Evolutionary conservation across 2,797 vertebrate species (phyloP).

Genomic region (Antrozous pallidus): DNA sequence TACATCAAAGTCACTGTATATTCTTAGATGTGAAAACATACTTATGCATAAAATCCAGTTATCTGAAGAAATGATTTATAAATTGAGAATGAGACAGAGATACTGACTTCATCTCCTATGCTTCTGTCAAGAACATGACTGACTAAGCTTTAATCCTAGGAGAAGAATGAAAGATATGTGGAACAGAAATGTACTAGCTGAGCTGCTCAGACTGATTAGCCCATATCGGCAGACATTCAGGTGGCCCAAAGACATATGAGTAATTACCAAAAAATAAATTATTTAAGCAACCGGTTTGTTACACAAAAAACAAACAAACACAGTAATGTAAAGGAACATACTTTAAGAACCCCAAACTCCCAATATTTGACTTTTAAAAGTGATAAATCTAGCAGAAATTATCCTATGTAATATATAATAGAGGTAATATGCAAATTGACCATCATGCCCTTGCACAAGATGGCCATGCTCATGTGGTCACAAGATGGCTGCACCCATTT

Average conservation of each 20-base stretch:
- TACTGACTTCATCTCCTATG: background rate
- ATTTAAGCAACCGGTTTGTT: background rate
- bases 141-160: background rate
- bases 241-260: background rate
- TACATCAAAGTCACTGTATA: background rate
- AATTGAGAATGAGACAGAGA: background rate
- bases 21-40: background rate
- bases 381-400: background rate
- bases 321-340: background rate
- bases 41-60: background rate
- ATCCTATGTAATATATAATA: background rate
- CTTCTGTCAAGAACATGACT: background rate
- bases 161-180: background rate
- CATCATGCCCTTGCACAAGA: too few relatives aligned
- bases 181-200: background rate
- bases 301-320: background rate
- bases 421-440: too few relatives aligned
- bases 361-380: background rate
- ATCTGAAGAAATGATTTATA: background rate
- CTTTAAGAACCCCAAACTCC: background rate
- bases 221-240: background rate
- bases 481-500: too few relatives aligned
- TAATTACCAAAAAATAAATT: background rate
- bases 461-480: too few relatives aligned
- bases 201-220: background rate